These are phyloP conservation scores for Xerus rutilus DNA, from an alignment of 2,797 vertebrate genomes.

Conservation along the genomic window DNA sequence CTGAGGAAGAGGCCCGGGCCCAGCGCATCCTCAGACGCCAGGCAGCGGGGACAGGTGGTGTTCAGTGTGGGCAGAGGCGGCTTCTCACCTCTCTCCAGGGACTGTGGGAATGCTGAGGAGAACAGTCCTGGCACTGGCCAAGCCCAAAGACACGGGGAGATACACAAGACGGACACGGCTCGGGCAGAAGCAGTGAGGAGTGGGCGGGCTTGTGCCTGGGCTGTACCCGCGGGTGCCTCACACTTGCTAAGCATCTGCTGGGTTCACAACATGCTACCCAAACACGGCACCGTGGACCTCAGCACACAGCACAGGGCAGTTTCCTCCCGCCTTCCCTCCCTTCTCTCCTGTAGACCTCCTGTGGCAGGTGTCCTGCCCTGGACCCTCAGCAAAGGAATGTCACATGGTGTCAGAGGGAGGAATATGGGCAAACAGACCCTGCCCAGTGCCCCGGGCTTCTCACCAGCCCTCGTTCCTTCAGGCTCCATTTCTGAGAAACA, in stretches of 20 bases:
- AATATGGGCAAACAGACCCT: too few species aligned
- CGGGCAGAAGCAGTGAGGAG: too few species aligned
- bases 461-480: background rate
- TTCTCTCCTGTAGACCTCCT: background rate
- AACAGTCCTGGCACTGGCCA: background rate
- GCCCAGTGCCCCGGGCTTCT: too few species aligned
- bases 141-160: background rate
- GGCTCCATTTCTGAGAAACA: background rate
- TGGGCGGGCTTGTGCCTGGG: accelerated
- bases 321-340: background rate
- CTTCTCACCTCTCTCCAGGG: background rate
- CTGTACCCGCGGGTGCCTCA: background rate
- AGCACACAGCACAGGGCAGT: background rate
- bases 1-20: too few species aligned
- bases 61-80: too few species aligned
- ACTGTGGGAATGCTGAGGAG: background rate
- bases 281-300: background rate
- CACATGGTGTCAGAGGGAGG: background rate
- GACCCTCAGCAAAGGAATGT: background rate
- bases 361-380: background rate
- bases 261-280: background rate
- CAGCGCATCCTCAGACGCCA: too few species aligned
- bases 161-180: accelerated
- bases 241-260: background rate
- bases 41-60: background rate